phyloP scores from a whole-genome alignment of 2,797 vertebrate species.

The Sebastes dallii region DNA sequence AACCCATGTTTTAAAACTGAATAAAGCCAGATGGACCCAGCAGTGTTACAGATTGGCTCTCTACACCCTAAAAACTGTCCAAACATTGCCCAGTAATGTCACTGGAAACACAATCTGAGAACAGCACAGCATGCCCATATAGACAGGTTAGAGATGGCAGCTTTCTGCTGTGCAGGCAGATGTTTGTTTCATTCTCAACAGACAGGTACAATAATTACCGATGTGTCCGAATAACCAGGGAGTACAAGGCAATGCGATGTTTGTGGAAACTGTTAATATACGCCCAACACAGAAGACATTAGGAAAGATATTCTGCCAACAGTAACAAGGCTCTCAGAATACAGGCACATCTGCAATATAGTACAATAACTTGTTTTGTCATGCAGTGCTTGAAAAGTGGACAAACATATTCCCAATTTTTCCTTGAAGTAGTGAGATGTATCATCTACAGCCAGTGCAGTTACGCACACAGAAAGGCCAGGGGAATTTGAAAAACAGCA shows the following conservation, averaged over 20 bases:
- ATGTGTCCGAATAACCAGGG: slow-evolving; percentile 27
- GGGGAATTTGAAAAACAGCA: background rate
- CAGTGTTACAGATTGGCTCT: background rate
- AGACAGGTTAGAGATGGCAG: slow-evolving; percentile 33
- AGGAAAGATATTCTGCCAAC: background rate
- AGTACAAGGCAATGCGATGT: background rate
- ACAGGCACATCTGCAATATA: background rate
- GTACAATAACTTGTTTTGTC: background rate
- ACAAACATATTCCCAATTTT: background rate
- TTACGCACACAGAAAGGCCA: background rate
- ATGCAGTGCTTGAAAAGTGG: background rate
- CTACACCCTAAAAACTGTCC: slow-evolving; percentile 7
- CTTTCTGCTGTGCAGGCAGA: slow-evolving; percentile 50
- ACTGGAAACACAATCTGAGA: slow-evolving; percentile 2
- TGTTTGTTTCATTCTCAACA: slow-evolving; percentile 52
- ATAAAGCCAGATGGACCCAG: slow-evolving; percentile 9
- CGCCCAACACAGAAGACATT: background rate
- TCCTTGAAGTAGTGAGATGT: background rate
- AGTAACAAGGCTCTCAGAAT: background rate
- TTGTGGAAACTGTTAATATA: background rate
- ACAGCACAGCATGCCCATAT: slow-evolving; percentile 27
- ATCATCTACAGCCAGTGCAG: background rate
- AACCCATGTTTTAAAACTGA: slow-evolving; percentile 3
- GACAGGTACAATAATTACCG: slow-evolving; percentile 37
- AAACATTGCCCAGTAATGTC: slow-evolving; percentile 13